Base-by-base conservation (phyloP, 2,888 invertebrate genomes). In the Dysmachus trigonus region DNA sequence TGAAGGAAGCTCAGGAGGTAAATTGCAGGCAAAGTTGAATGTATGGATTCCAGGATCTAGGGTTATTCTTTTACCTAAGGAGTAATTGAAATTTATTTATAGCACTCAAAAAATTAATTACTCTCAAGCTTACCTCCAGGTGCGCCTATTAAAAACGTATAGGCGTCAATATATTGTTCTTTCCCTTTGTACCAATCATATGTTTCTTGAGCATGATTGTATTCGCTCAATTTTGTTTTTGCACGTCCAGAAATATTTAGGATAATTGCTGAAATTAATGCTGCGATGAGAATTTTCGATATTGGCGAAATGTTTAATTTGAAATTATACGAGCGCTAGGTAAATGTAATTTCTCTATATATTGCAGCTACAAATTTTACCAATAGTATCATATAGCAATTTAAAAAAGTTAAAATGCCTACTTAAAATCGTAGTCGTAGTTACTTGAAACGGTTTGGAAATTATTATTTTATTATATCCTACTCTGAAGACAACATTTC, bases 1-100 rank as follows among this genome's bases (percentile, higher is more conserved):
- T 0, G 93, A 91, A 0, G 93, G 93, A 31, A 92, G 90, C 86
- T 90, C 89, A 1, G 41, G 73, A 0, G 94, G 94, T 33, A 94
- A 90, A 6, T 90, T 90, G 77, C 92, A 93, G 31, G 92, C 90
- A 89, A 94, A 94, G 1, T 91, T 92, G 87, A 92, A 93, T 0
- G 91, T 92, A 86, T 93, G 92, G 1, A 90, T 90, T 5, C 94
- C 94, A 0, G 93, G 91, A 8, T 92, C 89, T 1, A 94, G 89
- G 22, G 88, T 73, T 2, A 91, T 86, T 53, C 88, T 88, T 72
- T 89, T 88, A 82, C 88, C 90, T 90, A 33, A 6, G 86, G 86
- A 86, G 73, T 13, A 85, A 27, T 35, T 30, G 71, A 47, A 35
- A 22, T 84, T 79, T 85, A 27, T 22, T 18, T 22, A 18, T 10